Evolutionary conservation across 2,888 invertebrate species (phyloP).

Genomic region (Corbicula japonica): DNA sequence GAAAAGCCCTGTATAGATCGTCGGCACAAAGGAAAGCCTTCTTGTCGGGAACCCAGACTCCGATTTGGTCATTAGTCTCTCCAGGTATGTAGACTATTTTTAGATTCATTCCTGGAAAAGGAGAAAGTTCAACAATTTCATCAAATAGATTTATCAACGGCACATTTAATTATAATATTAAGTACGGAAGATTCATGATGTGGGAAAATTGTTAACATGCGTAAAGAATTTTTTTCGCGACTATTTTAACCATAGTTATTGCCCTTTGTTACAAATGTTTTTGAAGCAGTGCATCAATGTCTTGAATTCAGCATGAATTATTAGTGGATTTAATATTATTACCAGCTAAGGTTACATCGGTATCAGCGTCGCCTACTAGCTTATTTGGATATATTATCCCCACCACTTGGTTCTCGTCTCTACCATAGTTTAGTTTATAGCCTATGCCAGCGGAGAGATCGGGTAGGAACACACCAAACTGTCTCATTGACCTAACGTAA

Average conservation of each 20-base stretch:
- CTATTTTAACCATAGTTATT: no score
- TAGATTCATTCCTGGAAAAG: no score
- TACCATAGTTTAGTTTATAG: conserved; percentile 56
- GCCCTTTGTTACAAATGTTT: no score
- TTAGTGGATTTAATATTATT: no score
- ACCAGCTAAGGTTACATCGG: conserved; percentile 76
- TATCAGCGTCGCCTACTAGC: conserved; percentile 62
- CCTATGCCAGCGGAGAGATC: conserved; percentile 75
- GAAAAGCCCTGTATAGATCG: conserved; percentile 81
- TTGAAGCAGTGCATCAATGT: no score
- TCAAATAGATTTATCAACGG: no score
- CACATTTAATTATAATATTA: no score
- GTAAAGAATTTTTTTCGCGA: no score
- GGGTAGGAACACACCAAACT: conserved; percentile 79
- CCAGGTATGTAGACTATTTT: conserved; percentile 82
- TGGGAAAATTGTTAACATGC: no score
- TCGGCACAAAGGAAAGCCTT: conserved; percentile 80
- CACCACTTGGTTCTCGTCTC: conserved; percentile 35
- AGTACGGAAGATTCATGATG: no score
- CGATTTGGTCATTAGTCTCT: conserved; percentile 83
- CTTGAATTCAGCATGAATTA: no score
- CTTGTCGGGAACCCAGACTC: conserved; percentile 79
- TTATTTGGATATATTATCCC: conserved; percentile 71
- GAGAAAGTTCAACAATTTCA: no score
- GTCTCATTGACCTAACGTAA: conserved; percentile 73